Evolutionary conservation across 2,113 vertebrate genomes (phyloP).

Genomic region (Cyphomyrus discorhynchus): DNA sequence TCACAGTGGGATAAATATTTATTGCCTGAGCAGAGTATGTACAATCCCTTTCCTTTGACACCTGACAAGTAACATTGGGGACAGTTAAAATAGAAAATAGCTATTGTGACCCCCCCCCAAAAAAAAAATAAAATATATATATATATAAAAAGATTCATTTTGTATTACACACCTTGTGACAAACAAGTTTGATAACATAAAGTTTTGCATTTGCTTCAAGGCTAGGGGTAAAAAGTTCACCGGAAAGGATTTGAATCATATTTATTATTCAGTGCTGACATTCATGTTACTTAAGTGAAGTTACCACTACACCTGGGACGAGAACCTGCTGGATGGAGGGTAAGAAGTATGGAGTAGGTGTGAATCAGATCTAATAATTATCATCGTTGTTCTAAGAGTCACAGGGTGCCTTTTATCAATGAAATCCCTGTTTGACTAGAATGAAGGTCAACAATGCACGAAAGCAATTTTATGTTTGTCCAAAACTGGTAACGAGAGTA

Average conservation of each 20-base stretch:
- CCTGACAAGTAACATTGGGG: background rate
- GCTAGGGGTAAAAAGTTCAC: conserved; percentile 6
- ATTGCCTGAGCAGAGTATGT: background rate
- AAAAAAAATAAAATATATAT: background rate
- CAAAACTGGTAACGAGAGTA: background rate
- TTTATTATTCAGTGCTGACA: background rate
- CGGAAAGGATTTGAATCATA: background rate
- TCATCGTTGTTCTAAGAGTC: background rate
- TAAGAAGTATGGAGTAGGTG: background rate
- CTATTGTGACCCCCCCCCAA: background rate
- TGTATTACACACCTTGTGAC: background rate
- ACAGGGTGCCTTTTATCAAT: background rate
- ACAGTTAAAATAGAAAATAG: background rate
- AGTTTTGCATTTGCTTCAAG: background rate
- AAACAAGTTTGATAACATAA: background rate
- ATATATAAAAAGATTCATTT: background rate
- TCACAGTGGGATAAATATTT: conserved; percentile 1
- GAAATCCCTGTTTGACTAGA: background rate
- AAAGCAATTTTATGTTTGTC: background rate
- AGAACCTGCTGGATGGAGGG: background rate
- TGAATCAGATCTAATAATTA: background rate
- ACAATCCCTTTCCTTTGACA: background rate
- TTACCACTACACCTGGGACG: background rate
- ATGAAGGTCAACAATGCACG: background rate
- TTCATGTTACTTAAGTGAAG: background rate